Base-by-base conservation (phyloP, 2,888 invertebrate genomes). In the Callinectes sapidus region DNA sequence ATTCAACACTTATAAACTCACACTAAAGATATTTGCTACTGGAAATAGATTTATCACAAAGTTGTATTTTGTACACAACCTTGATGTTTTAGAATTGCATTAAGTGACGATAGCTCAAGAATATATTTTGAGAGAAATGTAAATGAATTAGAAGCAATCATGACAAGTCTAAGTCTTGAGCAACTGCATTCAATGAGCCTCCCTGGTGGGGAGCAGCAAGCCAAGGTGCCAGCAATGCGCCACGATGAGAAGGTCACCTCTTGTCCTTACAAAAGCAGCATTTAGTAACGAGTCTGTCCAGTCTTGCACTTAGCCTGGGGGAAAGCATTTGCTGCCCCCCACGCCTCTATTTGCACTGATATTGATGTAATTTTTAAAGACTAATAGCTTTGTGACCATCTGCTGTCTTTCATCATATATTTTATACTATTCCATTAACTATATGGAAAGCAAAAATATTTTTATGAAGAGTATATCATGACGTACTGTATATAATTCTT, bases 201-300 rank as follows among this genome's bases (percentile, higher is more conserved):
- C 16, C 61, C 61, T 61, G 61, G 0, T 18, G 18, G 61, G 23
- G 61, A 55, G 61, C 81, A 81, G 81, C 32, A 16, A 35, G 35
- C 35, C 81, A 35, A 32, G 81, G 3, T 16, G 35, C 81, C 81
- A 81, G 81, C 81, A 81, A 16, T 35, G 81, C 16, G 81, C 81
- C 81, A n/a, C 28, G 81, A 81, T 35, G 81, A 81, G 81, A 81
- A 81, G 35, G 32, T 81, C 81, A 81, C 18, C 14, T 81, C 81
- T 81, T n/a, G 61, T 55, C 88, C 35, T 54, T 28, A n/a, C 88
- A 88, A 16, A 92, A 87, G 90, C 85, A 90, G 88, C 92, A 92
- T 85, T 91, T 93, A 93, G 93, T 90, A 93, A 93, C 93, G 93
- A 93, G 93, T 93, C 93, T 93, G 93, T 93, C 93, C 93, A 93